A percentile compares a stretch with the other conserved stretches of the same genome.
phyloP scores from a whole-genome alignment of 2,888 invertebrate genomes.

The Nomada ferruginata region DNA sequence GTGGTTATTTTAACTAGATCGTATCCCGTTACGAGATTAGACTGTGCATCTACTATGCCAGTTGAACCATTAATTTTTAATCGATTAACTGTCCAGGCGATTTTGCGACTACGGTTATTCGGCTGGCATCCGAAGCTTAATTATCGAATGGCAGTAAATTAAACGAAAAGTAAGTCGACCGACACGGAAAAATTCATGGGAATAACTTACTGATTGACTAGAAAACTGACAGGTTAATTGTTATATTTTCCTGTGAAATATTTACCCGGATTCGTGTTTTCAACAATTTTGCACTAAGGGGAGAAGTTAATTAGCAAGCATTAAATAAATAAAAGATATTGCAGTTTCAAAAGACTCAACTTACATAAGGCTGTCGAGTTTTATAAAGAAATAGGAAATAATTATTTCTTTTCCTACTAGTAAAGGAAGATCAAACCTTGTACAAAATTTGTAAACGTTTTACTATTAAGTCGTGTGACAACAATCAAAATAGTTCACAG shows the following conservation, averaged over 20 bases:
- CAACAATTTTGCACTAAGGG: background rate
- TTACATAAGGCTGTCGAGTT: no score
- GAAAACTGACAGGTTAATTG: background rate
- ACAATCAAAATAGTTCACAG: no score
- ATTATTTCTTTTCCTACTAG: no score
- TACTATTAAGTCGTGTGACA: no score
- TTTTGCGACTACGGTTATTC: constrained; percentile 1
- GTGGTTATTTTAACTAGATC: constrained; percentile 10
- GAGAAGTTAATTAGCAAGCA: background rate
- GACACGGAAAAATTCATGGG: constrained; percentile 2
- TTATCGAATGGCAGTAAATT: constrained; percentile 32
- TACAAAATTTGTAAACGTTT: no score
- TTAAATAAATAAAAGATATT: background rate
- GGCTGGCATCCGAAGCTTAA: constrained; percentile 7
- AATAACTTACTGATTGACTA: constrained; percentile 23
- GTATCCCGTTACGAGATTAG: constrained; percentile 12
- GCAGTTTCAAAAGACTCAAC: no score
- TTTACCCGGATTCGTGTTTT: background rate
- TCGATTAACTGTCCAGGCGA: constrained; percentile 19
- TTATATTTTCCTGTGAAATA: background rate
- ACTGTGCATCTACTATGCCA: constrained; percentile 4
- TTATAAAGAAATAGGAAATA: no score
- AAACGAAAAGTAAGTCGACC: constrained; percentile 17
- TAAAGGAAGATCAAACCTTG: no score
- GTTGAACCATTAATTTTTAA: constrained; percentile 41